These are phyloP conservation scores for Thunnus maccoyii DNA, from an alignment of 2,113 vertebrate species.

Conservation along the genomic window DNA sequence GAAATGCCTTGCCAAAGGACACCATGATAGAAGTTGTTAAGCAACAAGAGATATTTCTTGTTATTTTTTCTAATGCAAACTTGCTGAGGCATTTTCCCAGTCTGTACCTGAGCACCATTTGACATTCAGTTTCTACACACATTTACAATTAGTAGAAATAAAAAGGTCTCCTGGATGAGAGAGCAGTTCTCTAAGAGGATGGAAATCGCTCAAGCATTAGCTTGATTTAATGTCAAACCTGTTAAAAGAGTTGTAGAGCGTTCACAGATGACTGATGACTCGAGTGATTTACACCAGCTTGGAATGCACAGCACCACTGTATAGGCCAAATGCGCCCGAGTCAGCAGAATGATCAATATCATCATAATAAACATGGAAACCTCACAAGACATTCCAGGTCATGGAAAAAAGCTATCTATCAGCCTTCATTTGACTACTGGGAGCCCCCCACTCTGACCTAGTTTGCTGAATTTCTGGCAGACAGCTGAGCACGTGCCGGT, in stretches of 20 bases:
- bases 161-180: constrained; percentile 15
- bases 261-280: constrained; percentile 57
- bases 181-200: not conserved
- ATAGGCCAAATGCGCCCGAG: constrained; percentile 40
- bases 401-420: constrained; percentile 73
- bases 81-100: not conserved
- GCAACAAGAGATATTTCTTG: not conserved
- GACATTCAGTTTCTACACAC: not conserved
- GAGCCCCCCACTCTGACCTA: constrained; percentile 74
- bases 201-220: constrained; percentile 38
- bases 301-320: constrained; percentile 32
- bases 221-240: constrained; percentile 55
- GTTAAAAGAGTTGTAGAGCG: constrained; percentile 30
- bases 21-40: not conserved
- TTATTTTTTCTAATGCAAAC: not conserved
- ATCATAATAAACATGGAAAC: constrained; percentile 71
- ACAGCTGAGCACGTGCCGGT: constrained; percentile 56
- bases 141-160: constrained; percentile 1
- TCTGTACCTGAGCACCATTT: not conserved
- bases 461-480: constrained; percentile 68
- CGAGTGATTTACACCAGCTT: constrained; percentile 34
- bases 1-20: not conserved
- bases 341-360: constrained; percentile 72
- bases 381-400: constrained; percentile 53
- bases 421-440: constrained; percentile 68